phyloP scores from a whole-genome alignment of 92 coral and sea anemone genomes.

The Diadumene lineata region DNA sequence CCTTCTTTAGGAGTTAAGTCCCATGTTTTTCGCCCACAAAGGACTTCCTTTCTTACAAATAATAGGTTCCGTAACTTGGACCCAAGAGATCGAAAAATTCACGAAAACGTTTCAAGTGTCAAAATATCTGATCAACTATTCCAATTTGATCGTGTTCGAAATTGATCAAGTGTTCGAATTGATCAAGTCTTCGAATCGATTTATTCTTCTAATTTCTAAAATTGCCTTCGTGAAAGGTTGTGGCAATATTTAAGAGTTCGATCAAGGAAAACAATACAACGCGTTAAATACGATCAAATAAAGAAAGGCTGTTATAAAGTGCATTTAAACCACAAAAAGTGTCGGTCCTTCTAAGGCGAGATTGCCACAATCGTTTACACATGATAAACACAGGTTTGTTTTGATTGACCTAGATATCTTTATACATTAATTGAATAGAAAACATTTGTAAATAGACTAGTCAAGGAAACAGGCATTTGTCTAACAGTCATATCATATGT shows the following conservation, averaged over 20 bases:
- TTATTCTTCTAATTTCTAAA: no score
- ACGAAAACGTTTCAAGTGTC: neutral
- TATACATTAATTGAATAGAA: conserved; percentile 26
- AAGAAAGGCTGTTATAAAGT: neutral
- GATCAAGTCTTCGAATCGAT: no score
- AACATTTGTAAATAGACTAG: conserved; percentile 10
- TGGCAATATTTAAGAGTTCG: neutral
- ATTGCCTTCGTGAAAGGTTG: neutral
- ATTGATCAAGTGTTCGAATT: neutral
- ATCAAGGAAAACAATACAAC: neutral
- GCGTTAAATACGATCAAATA: neutral
- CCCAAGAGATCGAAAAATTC: conserved; percentile 2
- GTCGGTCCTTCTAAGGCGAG: conserved; percentile 17
- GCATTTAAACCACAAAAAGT: conserved; percentile 4
- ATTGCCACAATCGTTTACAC: conserved; percentile 8
- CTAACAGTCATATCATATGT: neutral
- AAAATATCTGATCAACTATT: conserved; percentile 3
- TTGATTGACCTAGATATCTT: conserved; percentile 18
- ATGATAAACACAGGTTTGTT: conserved; percentile 11
- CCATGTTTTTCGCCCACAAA: neutral
- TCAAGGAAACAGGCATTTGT: conserved; percentile 13
- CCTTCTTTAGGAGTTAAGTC: neutral
- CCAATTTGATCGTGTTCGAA: neutral
- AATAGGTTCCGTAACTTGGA: conserved; percentile 5
- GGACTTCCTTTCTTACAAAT: neutral